phyloP scores from a whole-genome alignment of 2,888 invertebrate genomes.

The Conops quadrifasciatus region DNA sequence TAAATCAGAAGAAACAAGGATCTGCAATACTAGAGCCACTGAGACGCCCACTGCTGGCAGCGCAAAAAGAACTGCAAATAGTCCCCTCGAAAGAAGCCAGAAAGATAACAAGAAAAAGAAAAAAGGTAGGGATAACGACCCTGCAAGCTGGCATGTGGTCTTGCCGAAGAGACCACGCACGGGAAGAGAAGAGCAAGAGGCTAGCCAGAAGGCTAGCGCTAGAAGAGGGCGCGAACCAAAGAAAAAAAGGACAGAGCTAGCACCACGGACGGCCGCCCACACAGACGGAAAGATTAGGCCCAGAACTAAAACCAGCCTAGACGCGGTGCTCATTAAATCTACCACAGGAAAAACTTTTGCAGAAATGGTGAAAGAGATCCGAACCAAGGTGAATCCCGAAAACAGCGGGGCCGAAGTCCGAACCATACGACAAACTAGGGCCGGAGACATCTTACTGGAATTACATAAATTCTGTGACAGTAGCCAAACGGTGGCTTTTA shows the following conservation, averaged over 20 bases:
- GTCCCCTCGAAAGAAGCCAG: not conserved
- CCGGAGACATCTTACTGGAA: not conserved
- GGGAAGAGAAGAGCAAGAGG: not conserved
- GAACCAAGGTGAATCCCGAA: not conserved
- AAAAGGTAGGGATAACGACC: not conserved
- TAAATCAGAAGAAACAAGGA: too few relatives aligned
- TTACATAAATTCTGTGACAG: not conserved
- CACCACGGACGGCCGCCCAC: not conserved
- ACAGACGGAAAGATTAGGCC: not conserved
- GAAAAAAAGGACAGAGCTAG: not conserved
- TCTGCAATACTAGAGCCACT: not conserved
- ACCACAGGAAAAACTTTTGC: not conserved
- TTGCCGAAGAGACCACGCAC: not conserved
- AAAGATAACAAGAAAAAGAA: not conserved
- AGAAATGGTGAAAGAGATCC: not conserved
- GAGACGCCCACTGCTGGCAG: not conserved
- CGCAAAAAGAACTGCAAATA: not conserved
- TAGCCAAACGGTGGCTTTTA: not conserved
- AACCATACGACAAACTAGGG: not conserved
- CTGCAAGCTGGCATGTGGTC: not conserved
- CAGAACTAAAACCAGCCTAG: not conserved
- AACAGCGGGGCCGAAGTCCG: slow-evolving; percentile 1
- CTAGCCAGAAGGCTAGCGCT: too few relatives aligned
- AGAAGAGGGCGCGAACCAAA: too few relatives aligned
- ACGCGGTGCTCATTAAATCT: not conserved